Evolutionary conservation across 2,797 vertebrate genomes (phyloP).

Genomic region (Taenioides sp.): DNA sequence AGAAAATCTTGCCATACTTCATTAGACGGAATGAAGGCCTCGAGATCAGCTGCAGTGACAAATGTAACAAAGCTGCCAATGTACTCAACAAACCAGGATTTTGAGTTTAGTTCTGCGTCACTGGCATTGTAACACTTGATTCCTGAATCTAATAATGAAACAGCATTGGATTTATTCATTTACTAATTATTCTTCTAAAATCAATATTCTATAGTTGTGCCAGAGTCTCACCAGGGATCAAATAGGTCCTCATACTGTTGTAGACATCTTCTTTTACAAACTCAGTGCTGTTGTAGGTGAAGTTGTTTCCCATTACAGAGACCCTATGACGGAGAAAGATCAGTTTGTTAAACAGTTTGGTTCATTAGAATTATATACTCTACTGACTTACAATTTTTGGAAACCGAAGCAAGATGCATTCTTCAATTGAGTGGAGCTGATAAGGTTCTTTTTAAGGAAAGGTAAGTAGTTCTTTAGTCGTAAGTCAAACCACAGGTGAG

Average conservation of each 20-base stretch:
- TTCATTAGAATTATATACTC: background rate
- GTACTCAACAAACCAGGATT: conserved; percentile 67
- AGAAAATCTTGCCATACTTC: conserved; percentile 40
- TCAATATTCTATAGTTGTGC: background rate
- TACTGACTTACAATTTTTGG: conserved; percentile 61
- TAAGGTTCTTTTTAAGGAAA: conserved; percentile 64
- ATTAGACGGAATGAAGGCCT: conserved; percentile 44
- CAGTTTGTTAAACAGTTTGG: background rate
- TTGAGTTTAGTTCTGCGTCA: conserved; percentile 65
- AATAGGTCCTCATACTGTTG: conserved; percentile 60
- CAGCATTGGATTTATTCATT: background rate
- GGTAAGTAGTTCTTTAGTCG: conserved; percentile 53
- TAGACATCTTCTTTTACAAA: conserved; percentile 62
- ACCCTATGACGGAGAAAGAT: conserved; percentile 49
- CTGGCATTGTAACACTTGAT: conserved; percentile 62
- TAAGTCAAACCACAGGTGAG: conserved; percentile 57
- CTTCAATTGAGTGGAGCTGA: conserved; percentile 47
- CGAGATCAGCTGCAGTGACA: conserved; percentile 57
- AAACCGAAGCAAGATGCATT: conserved; percentile 62
- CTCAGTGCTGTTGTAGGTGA: conserved; percentile 55
- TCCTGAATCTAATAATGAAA: conserved; percentile 45
- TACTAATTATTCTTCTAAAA: background rate
- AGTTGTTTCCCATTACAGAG: conserved; percentile 60
- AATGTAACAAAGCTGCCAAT: conserved; percentile 66
- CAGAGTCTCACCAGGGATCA: conserved; percentile 47